These are phyloP conservation scores for Zaprionus obscuricornis DNA, from an alignment of 2,888 invertebrate species.

Conservation along the genomic window DNA sequence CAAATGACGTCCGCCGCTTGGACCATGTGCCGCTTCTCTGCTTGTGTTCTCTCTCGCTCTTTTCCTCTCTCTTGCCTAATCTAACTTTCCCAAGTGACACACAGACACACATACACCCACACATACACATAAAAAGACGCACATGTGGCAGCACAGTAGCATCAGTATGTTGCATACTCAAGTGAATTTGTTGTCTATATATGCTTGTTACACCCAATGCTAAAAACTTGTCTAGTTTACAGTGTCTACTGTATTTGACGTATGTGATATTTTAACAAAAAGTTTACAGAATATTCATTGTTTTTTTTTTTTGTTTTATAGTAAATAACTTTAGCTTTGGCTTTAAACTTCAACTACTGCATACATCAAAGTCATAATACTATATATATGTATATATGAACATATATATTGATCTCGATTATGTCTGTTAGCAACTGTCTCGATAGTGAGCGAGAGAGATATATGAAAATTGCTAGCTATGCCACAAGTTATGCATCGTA, in stretches of 20 bases:
- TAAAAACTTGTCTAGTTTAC: too few species aligned
- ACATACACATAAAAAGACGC: neutral
- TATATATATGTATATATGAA: too few species aligned
- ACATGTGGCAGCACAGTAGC: neutral
- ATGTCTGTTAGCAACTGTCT: neutral
- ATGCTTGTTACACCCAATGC: constrained; percentile 8
- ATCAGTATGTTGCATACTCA: constrained; percentile 49
- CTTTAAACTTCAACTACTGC: too few species aligned
- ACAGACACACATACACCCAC: neutral
- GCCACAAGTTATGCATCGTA: constrained; percentile 2
- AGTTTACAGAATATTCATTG: too few species aligned
- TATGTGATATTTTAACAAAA: too few species aligned
- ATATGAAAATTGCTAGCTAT: too few species aligned
- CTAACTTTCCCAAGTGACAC: neutral
- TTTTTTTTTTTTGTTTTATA: too few species aligned
- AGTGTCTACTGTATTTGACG: too few species aligned
- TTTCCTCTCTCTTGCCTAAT: neutral
- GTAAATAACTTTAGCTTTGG: too few species aligned
- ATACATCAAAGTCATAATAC: too few species aligned
- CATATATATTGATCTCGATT: too few species aligned
- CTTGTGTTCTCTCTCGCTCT: neutral
- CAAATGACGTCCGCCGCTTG: constrained; percentile 66
- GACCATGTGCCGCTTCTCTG: constrained; percentile 36
- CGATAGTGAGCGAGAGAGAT: too few species aligned
- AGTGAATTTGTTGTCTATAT: constrained; percentile 41